Base-by-base conservation (phyloP, 1,140 invertebrate genomes). In the Delia radicum region DNA sequence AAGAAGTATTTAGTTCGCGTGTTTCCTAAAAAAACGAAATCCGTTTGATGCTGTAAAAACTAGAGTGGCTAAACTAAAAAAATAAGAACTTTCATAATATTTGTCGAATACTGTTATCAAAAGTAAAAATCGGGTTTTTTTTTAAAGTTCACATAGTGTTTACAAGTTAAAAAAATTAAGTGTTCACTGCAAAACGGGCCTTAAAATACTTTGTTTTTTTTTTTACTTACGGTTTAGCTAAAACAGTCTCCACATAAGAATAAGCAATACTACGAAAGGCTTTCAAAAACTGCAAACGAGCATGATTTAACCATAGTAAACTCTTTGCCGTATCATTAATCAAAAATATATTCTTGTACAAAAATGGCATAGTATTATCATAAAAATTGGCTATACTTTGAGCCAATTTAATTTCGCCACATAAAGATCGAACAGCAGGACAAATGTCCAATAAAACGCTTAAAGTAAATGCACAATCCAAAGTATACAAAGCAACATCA, bases 401-500 rank as follows among this genome's bases (percentile, higher is more conserved):
- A 31, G 76, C 83, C 77, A 80, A 78, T 73, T 81, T 79, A 10
- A 84, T 26, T 18, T 85, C 78, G 12, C 75, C 75, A 31, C 82
- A 80, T 13, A 79, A 73, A 2, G 37, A 71, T n/a, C 88, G 86
- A 48, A 88, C 87, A 2, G 87, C 83, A 21, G 90, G 87, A 80
- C 92, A 92, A 27, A 90, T 87, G 29, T 91, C 89, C 46, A 94
- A 76, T 78, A 94, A 92, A 78, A 90, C 81, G 74, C 87, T 87
- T 61, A 94, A 79, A 1, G 92, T 94, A 75, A 90, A 89, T 7
- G 91, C 88, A 42, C 90, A 91, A 82, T 95, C 94, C 75, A 92
- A 79, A 15, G 93, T 79, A 80, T 93, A 93, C 27, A 92, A 80
- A n/a, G 93, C 87, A n/a, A 94, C 83, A 83, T 94, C 93, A 76